Percentiles rank a stretch among this genome's conserved stretches.
phyloP scores from a whole-genome alignment of 2,888 invertebrate genomes.

The Dasysyrphus tricinctus region DNA sequence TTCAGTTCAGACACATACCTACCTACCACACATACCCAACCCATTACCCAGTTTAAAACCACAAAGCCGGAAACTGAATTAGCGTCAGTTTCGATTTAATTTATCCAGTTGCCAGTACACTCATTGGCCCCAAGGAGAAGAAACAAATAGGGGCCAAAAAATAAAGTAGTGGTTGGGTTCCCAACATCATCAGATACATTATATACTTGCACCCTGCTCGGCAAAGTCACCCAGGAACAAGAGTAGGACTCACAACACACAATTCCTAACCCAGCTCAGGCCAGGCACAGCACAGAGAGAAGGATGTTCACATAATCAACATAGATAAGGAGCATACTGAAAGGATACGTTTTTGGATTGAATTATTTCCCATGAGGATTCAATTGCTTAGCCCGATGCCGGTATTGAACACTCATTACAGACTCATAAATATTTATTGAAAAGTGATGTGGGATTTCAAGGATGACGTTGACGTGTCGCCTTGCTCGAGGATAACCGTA shows the following conservation, averaged over 20 bases:
- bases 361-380: constrained; percentile 75
- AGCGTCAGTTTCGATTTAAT: constrained; percentile 76
- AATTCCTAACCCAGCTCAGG: not conserved
- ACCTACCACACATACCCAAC: not conserved
- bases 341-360: constrained; percentile 74
- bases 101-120: constrained; percentile 74
- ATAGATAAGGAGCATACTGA: constrained; percentile 59
- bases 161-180: constrained; percentile 17
- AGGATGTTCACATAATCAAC: constrained; percentile 35
- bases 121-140: constrained; percentile 40
- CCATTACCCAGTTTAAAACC: constrained; percentile 64
- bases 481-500: constrained; percentile 53
- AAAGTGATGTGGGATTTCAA: constrained; percentile 75
- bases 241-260: not conserved
- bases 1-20: constrained; percentile 44
- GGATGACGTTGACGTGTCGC: constrained; percentile 69
- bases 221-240: not conserved
- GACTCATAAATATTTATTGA: constrained; percentile 76
- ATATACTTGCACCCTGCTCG: constrained; percentile 10
- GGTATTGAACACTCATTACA: constrained; percentile 75
- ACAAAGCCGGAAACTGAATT: constrained; percentile 75
- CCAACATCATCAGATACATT: constrained; percentile 12
- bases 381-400: constrained; percentile 72
- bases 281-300: not conserved
- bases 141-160: constrained; percentile 26